These are phyloP conservation scores for Strix occidentalis DNA, from an alignment of 2,797 vertebrate species.

Conservation along the genomic window DNA sequence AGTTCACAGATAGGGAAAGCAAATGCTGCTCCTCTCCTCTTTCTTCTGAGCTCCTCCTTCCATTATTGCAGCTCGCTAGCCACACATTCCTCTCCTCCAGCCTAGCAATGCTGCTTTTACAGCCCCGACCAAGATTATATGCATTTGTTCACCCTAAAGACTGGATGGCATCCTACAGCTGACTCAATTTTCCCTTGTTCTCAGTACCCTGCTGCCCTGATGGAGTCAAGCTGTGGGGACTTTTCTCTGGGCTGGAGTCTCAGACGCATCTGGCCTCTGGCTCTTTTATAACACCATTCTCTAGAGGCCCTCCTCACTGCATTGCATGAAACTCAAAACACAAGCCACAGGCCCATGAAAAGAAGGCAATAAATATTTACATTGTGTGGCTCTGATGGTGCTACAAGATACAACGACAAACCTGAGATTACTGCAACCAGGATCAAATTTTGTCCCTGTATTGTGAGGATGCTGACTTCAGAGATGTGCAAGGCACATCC, in stretches of 20 bases:
- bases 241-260: not conserved
- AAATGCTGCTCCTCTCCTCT: not conserved
- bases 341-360: not conserved
- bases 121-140: not conserved
- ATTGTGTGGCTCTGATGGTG: not conserved
- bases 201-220: not conserved
- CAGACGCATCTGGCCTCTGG: not conserved
- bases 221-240: not conserved
- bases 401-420: not conserved
- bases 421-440: not conserved
- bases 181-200: conserved; percentile 16
- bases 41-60: conserved; percentile 15
- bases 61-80: not conserved
- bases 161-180: conserved; percentile 29
- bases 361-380: conserved; percentile 6
- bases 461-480: not conserved
- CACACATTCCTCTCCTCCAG: not conserved
- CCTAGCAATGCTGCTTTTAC: conserved; percentile 30
- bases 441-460: not conserved
- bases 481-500: not conserved
- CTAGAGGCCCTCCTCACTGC: not conserved
- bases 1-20: not conserved
- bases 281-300: not conserved
- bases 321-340: not conserved
- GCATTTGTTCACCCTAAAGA: conserved; percentile 19